These are phyloP conservation scores for Valencia hispanica DNA, from an alignment of 2,797 vertebrate species.

Conservation along the genomic window DNA sequence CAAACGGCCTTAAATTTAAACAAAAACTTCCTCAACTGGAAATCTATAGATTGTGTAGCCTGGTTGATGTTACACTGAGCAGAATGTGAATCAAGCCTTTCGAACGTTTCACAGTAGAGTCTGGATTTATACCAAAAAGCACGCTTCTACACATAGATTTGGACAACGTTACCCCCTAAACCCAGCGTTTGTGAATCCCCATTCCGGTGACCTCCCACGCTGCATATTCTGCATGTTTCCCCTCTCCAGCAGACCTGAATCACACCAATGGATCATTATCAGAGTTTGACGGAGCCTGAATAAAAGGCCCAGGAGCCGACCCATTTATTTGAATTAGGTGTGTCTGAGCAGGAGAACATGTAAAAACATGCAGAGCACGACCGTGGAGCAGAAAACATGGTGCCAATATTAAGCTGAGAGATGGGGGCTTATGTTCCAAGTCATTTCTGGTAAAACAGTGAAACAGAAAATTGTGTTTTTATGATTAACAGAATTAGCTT, in stretches of 20 bases:
- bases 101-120: background rate
- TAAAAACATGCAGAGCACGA: conserved; percentile 15
- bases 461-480: background rate
- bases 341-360: conserved; percentile 19
- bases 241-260: conserved; percentile 4
- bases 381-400: too few species aligned
- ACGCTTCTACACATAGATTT: background rate
- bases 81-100: background rate
- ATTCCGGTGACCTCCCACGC: conserved; percentile 1
- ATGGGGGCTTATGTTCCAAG: background rate
- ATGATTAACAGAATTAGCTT: background rate
- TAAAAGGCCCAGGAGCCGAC: conserved; percentile 16
- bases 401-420: conserved; percentile 3
- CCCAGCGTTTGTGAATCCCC: background rate
- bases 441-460: background rate
- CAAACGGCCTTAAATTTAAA: too few species aligned
- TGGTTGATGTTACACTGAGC: too few species aligned
- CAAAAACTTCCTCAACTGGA: too few species aligned
- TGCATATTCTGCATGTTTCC: background rate
- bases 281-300: conserved; percentile 8
- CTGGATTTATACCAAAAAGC: background rate
- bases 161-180: background rate
- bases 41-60: too few species aligned
- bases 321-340: conserved; percentile 23
- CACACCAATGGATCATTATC: conserved; percentile 15